Percentiles rank a stretch among this genome's conserved stretches.
Conservation (phyloP, 2,113 vertebrate species). For the Ornithorhynchus anatinus region DNA sequence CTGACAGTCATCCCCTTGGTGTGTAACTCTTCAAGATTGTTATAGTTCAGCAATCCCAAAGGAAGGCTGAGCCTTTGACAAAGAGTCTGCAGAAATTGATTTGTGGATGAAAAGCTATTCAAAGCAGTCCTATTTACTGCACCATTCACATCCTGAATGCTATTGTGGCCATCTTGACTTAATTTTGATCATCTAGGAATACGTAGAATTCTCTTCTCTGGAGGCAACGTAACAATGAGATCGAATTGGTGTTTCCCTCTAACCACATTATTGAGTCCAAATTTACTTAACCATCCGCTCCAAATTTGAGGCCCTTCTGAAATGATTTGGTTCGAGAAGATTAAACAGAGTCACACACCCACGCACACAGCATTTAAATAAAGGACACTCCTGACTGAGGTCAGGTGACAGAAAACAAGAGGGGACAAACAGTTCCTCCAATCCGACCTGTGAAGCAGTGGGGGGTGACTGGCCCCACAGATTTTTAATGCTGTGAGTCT, state of each 20-base stretch:
- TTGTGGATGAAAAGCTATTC: not conserved
- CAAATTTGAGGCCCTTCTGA: not conserved
- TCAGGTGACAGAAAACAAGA: not conserved
- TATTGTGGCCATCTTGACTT: not conserved
- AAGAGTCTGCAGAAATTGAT: not conserved
- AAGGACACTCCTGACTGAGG: not conserved
- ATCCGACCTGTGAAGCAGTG: not conserved
- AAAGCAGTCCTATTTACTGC: not conserved
- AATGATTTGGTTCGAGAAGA: not conserved
- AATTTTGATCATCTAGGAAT: constrained; percentile 14
- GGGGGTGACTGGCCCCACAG: fast-evolving
- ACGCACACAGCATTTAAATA: not conserved
- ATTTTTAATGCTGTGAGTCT: not conserved
- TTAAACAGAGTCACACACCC: not conserved
- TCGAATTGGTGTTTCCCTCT: no score
- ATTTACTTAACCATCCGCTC: not conserved
- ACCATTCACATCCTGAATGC: not conserved
- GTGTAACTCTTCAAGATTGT: not conserved
- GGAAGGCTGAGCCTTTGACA: not conserved
- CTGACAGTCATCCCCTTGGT: not conserved
- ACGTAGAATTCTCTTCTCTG: constrained; percentile 1
- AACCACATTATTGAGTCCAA: not conserved
- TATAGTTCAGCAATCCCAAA: not conserved
- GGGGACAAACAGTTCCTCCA: fast-evolving
- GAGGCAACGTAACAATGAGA: not conserved